Evolutionary conservation across 2,113 vertebrate genomes (phyloP), one percentile per base, ranked within the genome.

Genomic region (Myrmecobius fasciatus): DNA sequence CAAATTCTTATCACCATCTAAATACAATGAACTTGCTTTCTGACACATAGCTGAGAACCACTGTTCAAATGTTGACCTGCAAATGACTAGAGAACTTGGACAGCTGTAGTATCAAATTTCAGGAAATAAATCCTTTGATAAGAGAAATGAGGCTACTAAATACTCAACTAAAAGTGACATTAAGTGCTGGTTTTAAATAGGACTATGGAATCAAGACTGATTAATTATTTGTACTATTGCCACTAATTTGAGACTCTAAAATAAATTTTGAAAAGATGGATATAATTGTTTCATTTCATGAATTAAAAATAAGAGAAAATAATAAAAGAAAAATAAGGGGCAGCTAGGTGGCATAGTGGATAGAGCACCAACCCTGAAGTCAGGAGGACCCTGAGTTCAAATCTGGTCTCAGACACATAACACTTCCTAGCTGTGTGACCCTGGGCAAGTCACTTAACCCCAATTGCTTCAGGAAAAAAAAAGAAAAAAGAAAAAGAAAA

Each of bases 1-100:
- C 56, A 90, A 94, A 91, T 94, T 93, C 95, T 93, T 28, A 75
- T 94, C 90, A 36, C 89, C 46, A 88, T 92, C 91, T 96, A 97
- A 95, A 92, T 47, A 75, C 89, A 83, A 7, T 0, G 60, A 10
- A 83, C 93, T 96, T 91, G 49, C 93, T 96, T 95, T 94, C 93
- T 92, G 20, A 43, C 52, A 11, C 53, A 95, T 96, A 47, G 0
- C 92, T 92, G 52, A 43, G 89, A 95, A 95, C 95, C 95, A 83
- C 96, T 88, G 91, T 89, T 52, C 89, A 49, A 94, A 90, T 6
- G 51, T 25, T 31, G 75, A 52, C 89, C 89, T 83, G n/a, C 9
- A 43, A 83, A 14, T 3, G 46, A 89, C 26, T 83, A n/a, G 91
- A 92, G 89, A 51, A 22, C 67, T 43, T 43, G 36, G 49, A 51